These are phyloP conservation scores for Sesia bembeciformis DNA, from an alignment of 2,888 invertebrate species.

Conservation along the genomic window DNA sequence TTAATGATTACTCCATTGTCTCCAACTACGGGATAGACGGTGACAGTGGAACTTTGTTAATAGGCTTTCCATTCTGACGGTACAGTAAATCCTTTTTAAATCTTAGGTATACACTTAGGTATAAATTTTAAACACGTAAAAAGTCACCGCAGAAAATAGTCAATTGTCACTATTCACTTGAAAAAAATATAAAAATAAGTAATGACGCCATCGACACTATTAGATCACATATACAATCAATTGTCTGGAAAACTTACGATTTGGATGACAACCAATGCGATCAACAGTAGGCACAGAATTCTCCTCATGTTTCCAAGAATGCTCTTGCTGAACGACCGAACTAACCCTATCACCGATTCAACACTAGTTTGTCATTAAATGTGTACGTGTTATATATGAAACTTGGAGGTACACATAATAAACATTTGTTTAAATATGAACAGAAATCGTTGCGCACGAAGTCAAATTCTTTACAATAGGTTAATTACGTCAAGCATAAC, in stretches of 20 bases:
- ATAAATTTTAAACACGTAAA: too few species aligned
- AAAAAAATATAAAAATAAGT: too few species aligned
- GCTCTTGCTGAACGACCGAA: background rate
- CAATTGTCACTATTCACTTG: too few species aligned
- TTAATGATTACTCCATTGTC: too few species aligned
- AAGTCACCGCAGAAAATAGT: too few species aligned
- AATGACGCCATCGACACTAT: too few species aligned
- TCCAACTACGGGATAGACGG: too few species aligned
- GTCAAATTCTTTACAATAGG: background rate
- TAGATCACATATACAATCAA: background rate
- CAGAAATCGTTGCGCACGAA: background rate
- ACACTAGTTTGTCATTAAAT: conserved; percentile 1
- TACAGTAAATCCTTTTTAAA: too few species aligned
- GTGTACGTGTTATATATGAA: background rate
- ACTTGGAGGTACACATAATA: background rate
- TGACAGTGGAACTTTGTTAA: too few species aligned
- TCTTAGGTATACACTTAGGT: too few species aligned
- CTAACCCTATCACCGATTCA: conserved; percentile 1
- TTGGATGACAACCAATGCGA: conserved; percentile 4
- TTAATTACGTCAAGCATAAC: background rate
- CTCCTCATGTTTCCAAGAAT: conserved; percentile 2
- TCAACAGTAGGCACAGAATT: conserved; percentile 2
- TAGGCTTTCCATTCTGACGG: too few species aligned
- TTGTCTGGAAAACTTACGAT: conserved; percentile 4
- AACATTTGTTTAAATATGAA: background rate